These are phyloP conservation scores for Drosophila littoralis DNA, from an alignment of 1,140 invertebrate species.

Conservation along the genomic window DNA sequence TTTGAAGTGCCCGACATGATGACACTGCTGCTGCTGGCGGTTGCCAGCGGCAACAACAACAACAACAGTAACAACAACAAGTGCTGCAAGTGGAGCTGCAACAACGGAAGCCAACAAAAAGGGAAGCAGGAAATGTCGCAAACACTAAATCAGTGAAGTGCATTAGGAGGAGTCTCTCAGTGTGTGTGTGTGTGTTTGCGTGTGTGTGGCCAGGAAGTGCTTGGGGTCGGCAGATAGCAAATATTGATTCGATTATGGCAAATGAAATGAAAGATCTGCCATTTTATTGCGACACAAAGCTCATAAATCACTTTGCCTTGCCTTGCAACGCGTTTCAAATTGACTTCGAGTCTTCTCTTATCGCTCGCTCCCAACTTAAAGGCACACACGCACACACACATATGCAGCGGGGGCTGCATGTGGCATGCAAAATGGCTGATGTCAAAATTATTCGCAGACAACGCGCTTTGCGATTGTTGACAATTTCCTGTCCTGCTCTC, in stretches of 20 bases:
- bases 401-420: background rate
- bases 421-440: slow-evolving; percentile 56
- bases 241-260: slow-evolving; percentile 72
- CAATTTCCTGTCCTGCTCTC: slow-evolving; percentile 61
- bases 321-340: slow-evolving; percentile 48
- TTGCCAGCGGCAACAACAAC: slow-evolving; percentile 12
- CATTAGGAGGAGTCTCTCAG: slow-evolving; percentile 43
- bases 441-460: slow-evolving; percentile 71
- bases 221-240: slow-evolving; percentile 55
- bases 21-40: slow-evolving; percentile 44
- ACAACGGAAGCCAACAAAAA: slow-evolving; percentile 62
- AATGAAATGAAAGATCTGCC: slow-evolving; percentile 64
- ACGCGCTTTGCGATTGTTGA: slow-evolving; percentile 65
- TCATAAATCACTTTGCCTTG: slow-evolving; percentile 54
- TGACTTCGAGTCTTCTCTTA: slow-evolving; percentile 28
- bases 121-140: slow-evolving; percentile 76
- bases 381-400: slow-evolving; percentile 5
- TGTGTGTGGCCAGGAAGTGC: slow-evolving; percentile 46
- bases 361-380: slow-evolving; percentile 46
- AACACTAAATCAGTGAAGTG: slow-evolving; percentile 80
- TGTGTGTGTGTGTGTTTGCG: slow-evolving; percentile 14
- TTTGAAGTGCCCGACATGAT: slow-evolving; percentile 69
- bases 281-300: slow-evolving; percentile 41
- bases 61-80: slow-evolving; percentile 17
- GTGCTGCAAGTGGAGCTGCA: slow-evolving; percentile 1